phyloP scores from a whole-genome alignment of 2,113 vertebrate species.

The Marcusenius ussheri region DNA sequence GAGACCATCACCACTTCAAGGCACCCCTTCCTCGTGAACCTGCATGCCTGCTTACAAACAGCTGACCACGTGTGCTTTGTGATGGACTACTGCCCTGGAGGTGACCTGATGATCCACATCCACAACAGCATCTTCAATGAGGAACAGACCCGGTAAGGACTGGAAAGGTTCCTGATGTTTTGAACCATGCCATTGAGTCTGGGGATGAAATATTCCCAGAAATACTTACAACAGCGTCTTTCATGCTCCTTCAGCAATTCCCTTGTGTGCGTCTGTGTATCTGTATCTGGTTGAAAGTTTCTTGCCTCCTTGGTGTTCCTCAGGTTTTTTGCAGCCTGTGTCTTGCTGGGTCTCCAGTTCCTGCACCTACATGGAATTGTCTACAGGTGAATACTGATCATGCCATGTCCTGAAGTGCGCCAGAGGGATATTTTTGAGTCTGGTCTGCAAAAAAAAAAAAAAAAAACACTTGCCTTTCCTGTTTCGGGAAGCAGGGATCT shows the following conservation, averaged over 20 bases:
- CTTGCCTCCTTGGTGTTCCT: neutral
- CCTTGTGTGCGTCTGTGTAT: neutral
- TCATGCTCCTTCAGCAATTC: neutral
- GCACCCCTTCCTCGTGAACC: constrained; percentile 89
- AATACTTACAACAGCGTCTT: neutral
- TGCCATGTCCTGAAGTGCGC: neutral
- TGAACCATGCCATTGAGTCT: neutral
- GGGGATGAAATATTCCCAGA: neutral
- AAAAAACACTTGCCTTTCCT: neutral
- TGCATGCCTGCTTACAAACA: constrained; percentile 91
- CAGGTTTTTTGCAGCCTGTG: constrained; percentile 91
- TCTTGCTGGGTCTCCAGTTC: constrained; percentile 89
- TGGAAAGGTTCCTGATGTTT: neutral
- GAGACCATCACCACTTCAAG: constrained; percentile 74
- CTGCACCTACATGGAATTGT: constrained; percentile 88
- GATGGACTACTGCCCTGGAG: constrained; percentile 88
- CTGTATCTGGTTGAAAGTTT: neutral
- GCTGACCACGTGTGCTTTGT: constrained; percentile 85
- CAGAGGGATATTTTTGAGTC: neutral
- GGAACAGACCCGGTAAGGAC: constrained; percentile 67
- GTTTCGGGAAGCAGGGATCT: constrained; percentile 68
- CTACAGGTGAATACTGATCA: constrained; percentile 70
- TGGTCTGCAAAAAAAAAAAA: neutral
- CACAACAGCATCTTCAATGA: constrained; percentile 78
- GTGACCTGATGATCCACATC: constrained; percentile 96